phyloP scores from a whole-genome alignment of 2,113 vertebrate genomes.

The Erinaceus europaeus region DNA sequence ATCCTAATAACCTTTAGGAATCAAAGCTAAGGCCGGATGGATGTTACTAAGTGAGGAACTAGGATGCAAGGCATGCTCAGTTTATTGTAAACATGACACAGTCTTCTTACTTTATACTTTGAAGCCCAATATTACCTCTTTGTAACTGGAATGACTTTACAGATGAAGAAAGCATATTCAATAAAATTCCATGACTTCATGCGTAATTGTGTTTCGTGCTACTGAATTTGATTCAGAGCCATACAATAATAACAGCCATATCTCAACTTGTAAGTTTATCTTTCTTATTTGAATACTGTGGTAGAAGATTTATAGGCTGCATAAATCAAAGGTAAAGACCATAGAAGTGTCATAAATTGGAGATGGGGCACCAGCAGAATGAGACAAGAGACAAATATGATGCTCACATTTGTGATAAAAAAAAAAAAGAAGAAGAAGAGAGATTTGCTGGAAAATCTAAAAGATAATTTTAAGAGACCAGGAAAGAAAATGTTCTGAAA shows the following conservation, averaged over 20 bases:
- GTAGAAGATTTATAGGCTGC: not conserved
- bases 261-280: not conserved
- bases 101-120: not conserved
- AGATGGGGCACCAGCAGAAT: not conserved
- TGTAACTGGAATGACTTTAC: not conserved
- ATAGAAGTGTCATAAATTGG: not conserved
- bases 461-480: slow-evolving; percentile 52
- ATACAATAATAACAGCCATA: not conserved
- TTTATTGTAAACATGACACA: not conserved
- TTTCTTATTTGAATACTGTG: slow-evolving; percentile 12
- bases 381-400: slow-evolving; percentile 5
- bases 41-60: not conserved
- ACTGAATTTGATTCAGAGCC: slow-evolving; percentile 1
- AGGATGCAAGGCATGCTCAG: not conserved
- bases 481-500: slow-evolving; percentile 69
- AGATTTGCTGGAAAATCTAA: slow-evolving; percentile 45
- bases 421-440: slow-evolving; percentile 31
- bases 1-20: not conserved
- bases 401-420: slow-evolving; percentile 4
- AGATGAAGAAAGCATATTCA: not conserved
- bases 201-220: not conserved
- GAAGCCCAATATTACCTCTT: not conserved
- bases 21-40: not conserved
- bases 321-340: not conserved
- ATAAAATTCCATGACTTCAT: not conserved